Conservation (phyloP, 2,888 invertebrate species). For the Helleia helle region DNA sequence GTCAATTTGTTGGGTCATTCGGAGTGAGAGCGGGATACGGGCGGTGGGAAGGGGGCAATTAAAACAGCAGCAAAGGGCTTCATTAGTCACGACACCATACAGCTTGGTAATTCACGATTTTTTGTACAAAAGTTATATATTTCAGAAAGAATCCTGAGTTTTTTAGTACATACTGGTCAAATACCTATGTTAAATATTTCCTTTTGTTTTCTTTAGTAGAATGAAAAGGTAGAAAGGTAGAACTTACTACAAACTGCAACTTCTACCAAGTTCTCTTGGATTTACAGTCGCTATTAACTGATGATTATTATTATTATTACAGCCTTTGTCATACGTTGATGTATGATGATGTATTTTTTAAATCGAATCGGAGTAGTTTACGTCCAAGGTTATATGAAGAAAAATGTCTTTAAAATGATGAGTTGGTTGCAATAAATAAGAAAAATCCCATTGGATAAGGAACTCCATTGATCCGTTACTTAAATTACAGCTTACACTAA, state of each 20-base stretch:
- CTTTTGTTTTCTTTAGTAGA: no score
- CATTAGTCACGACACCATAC: slow-evolving; percentile 37
- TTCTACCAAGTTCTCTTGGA: not conserved
- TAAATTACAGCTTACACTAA: not conserved
- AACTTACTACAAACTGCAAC: not conserved
- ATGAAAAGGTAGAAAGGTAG: no score
- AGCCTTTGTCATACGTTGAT: no score
- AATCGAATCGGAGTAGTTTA: no score
- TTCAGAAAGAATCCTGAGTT: not conserved
- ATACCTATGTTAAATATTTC: no score
- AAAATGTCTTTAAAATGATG: no score
- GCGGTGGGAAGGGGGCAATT: slow-evolving; percentile 50
- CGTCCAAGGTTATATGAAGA: not conserved
- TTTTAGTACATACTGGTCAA: no score
- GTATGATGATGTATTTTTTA: no score
- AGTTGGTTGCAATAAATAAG: no score
- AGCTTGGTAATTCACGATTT: slow-evolving; percentile 19
- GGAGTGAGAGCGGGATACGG: slow-evolving; percentile 52
- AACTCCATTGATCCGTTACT: not conserved
- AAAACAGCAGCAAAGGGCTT: slow-evolving; percentile 54
- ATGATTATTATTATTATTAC: no score
- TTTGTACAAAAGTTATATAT: not conserved
- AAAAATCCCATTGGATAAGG: not conserved
- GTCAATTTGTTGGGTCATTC: slow-evolving; percentile 68
- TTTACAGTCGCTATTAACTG: no score